Base-by-base conservation (phyloP, 2,113 vertebrate species). In the Mesembrinibis cayennensis region DNA sequence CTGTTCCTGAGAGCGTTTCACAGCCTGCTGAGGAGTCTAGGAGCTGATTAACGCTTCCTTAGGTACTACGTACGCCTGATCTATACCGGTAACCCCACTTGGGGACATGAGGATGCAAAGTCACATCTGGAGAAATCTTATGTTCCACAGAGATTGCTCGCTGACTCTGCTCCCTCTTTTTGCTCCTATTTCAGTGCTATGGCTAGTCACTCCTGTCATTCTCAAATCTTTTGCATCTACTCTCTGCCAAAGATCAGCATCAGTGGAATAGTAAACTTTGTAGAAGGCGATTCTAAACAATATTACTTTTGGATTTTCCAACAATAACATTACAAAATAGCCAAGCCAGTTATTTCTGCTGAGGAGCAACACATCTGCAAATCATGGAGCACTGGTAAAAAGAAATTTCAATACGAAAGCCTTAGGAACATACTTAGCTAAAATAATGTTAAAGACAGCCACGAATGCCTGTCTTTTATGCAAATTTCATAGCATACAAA, bases 1-100 rank as follows among this genome's bases (percentile, higher is more conserved):
- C 19, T 10, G 30, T 1, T 74, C 80, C 69, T 1, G 4, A 29
- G 50, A 34, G 77, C 0, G 7, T 45, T 45, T 4, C 61, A 11
- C 56, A 55, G 90, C 47, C 72, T 34, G 42, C 44, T n/a, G 26
- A 63, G 70, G 50, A 49, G 38, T 1, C 71, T 1, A 18, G 38
- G 70, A 73, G 65, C 66, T 38, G 44, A 23, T 36, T 4, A 59
- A 44, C 3, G 38, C 61, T 40, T 67, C 82, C 66, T 21, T 5
- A 8, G 55, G n/a, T 23, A 10, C 18, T 16, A 26, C 61, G 12
- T 0, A 10, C 0, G 0, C 56, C 85, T n/a, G 38, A 42, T 23
- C 25, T 21, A 9, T 3, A 7, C 62, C 4, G 21, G 52, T 21
- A 23, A 55, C 58, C 42, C 32, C 72, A 66, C 22, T 1, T 12